These are phyloP conservation scores for Alectura lathami DNA, from an alignment of 2,113 vertebrate genomes.

Conservation along the genomic window DNA sequence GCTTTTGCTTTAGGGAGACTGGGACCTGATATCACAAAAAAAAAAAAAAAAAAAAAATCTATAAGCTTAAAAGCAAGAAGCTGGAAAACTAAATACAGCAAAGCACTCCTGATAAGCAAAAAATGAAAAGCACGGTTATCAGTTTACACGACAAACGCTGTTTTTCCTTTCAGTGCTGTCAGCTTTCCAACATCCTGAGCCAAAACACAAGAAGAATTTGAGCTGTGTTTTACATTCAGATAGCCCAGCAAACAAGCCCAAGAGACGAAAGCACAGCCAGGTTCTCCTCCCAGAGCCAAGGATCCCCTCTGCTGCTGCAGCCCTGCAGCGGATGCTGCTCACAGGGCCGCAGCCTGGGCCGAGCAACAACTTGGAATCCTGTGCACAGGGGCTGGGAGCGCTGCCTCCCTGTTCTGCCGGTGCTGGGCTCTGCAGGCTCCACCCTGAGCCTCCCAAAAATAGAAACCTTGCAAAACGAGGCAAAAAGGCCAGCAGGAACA, in stretches of 20 bases:
- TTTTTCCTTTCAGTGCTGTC: conserved; percentile 53
- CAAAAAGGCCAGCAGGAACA: conserved; percentile 62
- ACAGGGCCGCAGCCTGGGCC: too few relatives aligned
- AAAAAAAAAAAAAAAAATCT: background rate
- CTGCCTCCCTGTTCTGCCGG: conserved; percentile 43
- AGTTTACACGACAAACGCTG: conserved; percentile 32
- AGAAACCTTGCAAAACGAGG: conserved; percentile 71
- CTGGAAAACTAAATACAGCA: background rate
- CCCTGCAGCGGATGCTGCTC: too few relatives aligned
- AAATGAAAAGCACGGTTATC: conserved; percentile 4
- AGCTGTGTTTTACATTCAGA: conserved; percentile 19
- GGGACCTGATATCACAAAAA: too few relatives aligned
- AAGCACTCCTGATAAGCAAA: background rate
- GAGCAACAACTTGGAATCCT: background rate
- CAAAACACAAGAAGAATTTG: conserved; percentile 9
- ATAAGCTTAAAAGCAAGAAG: background rate
- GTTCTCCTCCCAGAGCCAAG: background rate
- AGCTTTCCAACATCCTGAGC: conserved; percentile 42
- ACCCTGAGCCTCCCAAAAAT: conserved; percentile 57
- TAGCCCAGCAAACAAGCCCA: background rate
- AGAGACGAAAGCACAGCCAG: background rate
- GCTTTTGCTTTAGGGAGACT: background rate
- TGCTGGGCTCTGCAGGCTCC: conserved; percentile 45
- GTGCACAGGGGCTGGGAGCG: background rate
- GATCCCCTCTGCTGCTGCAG: background rate